Evolutionary conservation across 92 coral and sea anemone genomes (phyloP).

Genomic region (Paragorgia papillata): DNA sequence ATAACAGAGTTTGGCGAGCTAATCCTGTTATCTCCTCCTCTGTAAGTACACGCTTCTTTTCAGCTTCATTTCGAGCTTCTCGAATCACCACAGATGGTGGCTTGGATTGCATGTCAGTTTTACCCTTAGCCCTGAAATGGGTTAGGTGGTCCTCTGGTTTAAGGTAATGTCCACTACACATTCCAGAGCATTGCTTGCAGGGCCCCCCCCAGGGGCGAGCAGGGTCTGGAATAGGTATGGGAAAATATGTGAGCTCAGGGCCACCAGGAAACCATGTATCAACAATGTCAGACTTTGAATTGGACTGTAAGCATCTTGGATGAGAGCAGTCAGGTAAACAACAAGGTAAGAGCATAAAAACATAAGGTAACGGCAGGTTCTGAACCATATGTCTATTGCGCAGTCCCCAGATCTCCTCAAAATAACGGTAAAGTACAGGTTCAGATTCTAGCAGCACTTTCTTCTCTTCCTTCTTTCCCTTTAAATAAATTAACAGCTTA

Average conservation of each 20-base stretch:
- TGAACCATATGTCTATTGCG: conserved; percentile 16
- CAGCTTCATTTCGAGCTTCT: conserved; percentile 45
- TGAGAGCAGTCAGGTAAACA: not conserved
- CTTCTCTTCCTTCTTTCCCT: not conserved
- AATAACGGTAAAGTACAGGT: not conserved
- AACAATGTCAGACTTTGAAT: no score
- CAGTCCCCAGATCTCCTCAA: not conserved
- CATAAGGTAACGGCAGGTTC: not conserved
- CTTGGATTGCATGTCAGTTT: conserved; percentile 23
- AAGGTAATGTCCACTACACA: conserved; percentile 48
- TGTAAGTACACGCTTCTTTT: conserved; percentile 42
- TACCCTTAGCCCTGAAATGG: conserved; percentile 25
- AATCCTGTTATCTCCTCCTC: conserved; percentile 43
- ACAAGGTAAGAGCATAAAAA: conserved; percentile 12
- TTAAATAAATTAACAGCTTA: no score
- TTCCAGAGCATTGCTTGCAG: conserved; percentile 38
- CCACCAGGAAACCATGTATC: not conserved
- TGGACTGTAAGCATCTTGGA: not conserved
- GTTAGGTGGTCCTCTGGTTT: conserved; percentile 36
- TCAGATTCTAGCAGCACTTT: not conserved
- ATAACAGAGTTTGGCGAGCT: conserved; percentile 45
- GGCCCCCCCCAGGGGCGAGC: conserved; percentile 45
- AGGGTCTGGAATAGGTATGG: conserved; percentile 50
- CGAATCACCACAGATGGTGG: conserved; percentile 42
- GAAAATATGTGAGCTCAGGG: conserved; percentile 10